Percentiles rank a stretch among this genome's conserved stretches.
Evolutionary conservation across 2,888 invertebrate genomes (phyloP).

Genomic region (Orchesellides sinensis): DNA sequence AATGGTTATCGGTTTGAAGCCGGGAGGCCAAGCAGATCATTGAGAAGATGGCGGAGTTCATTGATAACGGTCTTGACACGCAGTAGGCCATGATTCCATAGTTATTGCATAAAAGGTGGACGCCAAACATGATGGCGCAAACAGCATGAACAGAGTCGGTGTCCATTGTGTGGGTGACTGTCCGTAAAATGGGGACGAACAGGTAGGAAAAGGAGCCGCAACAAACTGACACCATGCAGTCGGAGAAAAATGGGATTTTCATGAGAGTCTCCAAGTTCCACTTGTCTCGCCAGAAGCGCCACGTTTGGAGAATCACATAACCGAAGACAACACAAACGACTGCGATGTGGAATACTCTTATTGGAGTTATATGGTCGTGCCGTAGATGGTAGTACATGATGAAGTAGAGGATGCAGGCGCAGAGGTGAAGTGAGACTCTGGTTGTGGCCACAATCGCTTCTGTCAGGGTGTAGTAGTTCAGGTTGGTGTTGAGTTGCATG

Average conservation of each 20-base stretch:
- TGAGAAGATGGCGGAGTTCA: constrained; percentile 96
- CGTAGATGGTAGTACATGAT: constrained; percentile 72
- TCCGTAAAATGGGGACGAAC: constrained; percentile 86
- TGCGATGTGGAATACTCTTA: constrained; percentile 27
- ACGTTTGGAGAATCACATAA: constrained; percentile 65
- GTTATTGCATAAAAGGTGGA: constrained; percentile 94
- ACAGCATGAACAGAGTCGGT: constrained; percentile 98
- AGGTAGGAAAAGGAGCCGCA: constrained; percentile 50
- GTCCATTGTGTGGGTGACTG: constrained; percentile 96
- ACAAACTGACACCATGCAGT: constrained; percentile 35
- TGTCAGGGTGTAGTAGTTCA: constrained; percentile 55
- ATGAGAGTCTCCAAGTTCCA: constrained; percentile 25
- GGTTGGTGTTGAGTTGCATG: constrained; percentile 68
- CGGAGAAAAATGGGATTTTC: constrained; percentile 42
- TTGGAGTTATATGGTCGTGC: constrained; percentile 53
- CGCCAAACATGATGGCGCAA: constrained; percentile 90
- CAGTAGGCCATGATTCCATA: constrained; percentile 93
- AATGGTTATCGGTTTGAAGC: constrained; percentile 89
- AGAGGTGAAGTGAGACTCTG: constrained; percentile 66
- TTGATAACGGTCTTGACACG: constrained; percentile 92
- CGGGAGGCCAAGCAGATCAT: constrained; percentile 97
- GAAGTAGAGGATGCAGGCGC: constrained; percentile 67
- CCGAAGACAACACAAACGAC: constrained; percentile 57
- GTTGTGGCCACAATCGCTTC: constrained; percentile 64
- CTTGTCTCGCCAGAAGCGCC: constrained; percentile 33